These are phyloP conservation scores for Merodon equestris DNA, from an alignment of 2,888 invertebrate genomes.

Conservation along the genomic window DNA sequence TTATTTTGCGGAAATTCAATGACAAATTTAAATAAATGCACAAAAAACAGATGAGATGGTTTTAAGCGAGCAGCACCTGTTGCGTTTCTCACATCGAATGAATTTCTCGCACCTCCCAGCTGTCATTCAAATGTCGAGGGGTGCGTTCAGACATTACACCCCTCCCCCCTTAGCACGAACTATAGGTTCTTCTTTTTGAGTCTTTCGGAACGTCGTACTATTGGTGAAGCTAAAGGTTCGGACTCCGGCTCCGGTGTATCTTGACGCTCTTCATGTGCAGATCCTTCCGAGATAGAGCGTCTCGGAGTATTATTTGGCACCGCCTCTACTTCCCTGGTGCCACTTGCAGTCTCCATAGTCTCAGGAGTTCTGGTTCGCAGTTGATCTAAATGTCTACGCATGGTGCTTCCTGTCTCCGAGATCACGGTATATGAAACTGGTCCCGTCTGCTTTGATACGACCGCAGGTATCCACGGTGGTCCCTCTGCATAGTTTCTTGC, in stretches of 20 bases:
- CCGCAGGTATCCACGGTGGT: too few relatives aligned
- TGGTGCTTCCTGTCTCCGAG: background rate
- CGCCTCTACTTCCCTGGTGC: too few relatives aligned
- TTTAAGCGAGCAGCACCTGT: too few relatives aligned
- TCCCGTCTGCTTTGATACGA: slow-evolving; percentile 10
- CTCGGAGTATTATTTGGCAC: too few relatives aligned
- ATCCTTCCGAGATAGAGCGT: background rate
- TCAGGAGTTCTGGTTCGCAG: slow-evolving; percentile 1
- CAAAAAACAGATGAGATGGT: too few relatives aligned
- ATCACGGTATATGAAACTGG: slow-evolving; percentile 7
- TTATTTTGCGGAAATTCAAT: too few relatives aligned
- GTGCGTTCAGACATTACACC: background rate
- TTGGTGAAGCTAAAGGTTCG: background rate
- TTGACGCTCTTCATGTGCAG: background rate
- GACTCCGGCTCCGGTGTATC: background rate
- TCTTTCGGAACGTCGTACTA: background rate
- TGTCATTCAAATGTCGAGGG: background rate
- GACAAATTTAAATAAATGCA: too few relatives aligned
- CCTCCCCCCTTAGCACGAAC: background rate
- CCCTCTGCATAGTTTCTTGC: slow-evolving; percentile 14
- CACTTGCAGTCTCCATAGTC: background rate
- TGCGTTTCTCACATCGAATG: too few relatives aligned
- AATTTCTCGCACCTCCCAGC: too few relatives aligned
- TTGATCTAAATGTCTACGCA: slow-evolving; percentile 9
- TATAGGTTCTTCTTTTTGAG: background rate